Percentiles rank a stretch among this genome's conserved stretches.
phyloP scores from a whole-genome alignment of 2,113 vertebrate genomes.

The Gallinago jamesoni region DNA sequence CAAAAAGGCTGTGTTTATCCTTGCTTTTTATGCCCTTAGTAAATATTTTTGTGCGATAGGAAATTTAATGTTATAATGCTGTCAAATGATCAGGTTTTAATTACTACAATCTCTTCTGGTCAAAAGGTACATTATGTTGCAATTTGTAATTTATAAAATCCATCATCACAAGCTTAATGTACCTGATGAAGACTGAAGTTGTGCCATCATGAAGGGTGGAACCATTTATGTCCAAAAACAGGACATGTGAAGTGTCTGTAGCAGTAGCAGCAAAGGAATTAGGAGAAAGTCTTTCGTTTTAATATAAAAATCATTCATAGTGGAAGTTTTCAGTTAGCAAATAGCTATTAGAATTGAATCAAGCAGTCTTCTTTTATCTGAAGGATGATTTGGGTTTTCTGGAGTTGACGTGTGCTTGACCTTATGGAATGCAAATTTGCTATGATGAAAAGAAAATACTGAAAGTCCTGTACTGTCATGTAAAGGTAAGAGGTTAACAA shows the following conservation, averaged over 20 bases:
- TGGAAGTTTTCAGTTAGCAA: neutral
- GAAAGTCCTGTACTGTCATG: neutral
- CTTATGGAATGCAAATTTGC: neutral
- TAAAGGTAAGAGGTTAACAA: neutral
- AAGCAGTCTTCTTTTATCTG: neutral
- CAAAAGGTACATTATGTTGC: neutral
- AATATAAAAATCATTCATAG: neutral
- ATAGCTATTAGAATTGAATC: neutral
- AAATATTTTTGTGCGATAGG: neutral
- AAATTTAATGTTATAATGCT: neutral
- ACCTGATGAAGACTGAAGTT: neutral
- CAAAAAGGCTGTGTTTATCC: slow-evolving; percentile 24
- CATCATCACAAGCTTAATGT: neutral
- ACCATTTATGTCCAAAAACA: neutral
- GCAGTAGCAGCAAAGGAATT: neutral
- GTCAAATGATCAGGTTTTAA: slow-evolving; percentile 17
- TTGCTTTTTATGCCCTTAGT: neutral
- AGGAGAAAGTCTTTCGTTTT: neutral
- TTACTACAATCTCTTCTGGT: neutral
- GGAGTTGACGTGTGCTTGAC: neutral
- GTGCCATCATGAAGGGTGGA: neutral
- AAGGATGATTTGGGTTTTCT: neutral
- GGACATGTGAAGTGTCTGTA: neutral
- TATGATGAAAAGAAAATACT: neutral
- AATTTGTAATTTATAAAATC: slow-evolving; percentile 21